Evolutionary conservation across 2,113 vertebrate species (phyloP), one percentile per base, ranked within the genome.

Genomic region (Paracanthobrama guichenoti): DNA sequence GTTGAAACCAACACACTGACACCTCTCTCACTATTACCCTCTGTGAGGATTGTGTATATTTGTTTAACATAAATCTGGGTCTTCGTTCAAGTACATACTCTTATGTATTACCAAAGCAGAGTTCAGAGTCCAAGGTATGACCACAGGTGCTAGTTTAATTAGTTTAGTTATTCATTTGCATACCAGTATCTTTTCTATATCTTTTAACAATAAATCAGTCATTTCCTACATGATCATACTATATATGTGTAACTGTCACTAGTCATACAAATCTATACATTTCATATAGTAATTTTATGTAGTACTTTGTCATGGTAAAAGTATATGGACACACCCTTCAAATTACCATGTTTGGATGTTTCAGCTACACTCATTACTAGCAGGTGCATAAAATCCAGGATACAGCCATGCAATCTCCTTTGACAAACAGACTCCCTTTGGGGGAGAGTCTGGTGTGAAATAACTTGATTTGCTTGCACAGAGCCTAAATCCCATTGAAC

Each of bases 61-160:
- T 74, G 55, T 81, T 88, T 89, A 91, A 89, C 90, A 89, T 89
- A 80, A 91, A n/a, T 18, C 87, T 87, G 79, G 20, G 24, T 77
- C 82, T 50, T 64, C 42, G 50, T 48, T 57, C 28, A 62, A 81
- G 67, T 78, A 55, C 82, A 85, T 88, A 75, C 86, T 86, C 86
- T 82, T 59, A 60, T 85, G 44, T 42, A 57, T 69, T 20, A 67
- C 71, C 16, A 66, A 88, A 75, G 69, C 75, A 53, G 39, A 48
- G 81, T 66, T 18, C 28, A 57, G 39, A 83, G 8, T 57, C 86
- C 86, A 85, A 89, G 83, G 50, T 39, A 31, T 83, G 10, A 55
- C 24, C 44, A 71, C 48, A 39, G 50, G 16, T 53, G 50, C 48
- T 69, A 76, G 79, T 82, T 87, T 73, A 35, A 74, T 85, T 79